Percentiles rank a stretch among this genome's conserved stretches.
Evolutionary conservation across 2,888 invertebrate genomes (phyloP).

Genomic region (Ochropleura plecta): DNA sequence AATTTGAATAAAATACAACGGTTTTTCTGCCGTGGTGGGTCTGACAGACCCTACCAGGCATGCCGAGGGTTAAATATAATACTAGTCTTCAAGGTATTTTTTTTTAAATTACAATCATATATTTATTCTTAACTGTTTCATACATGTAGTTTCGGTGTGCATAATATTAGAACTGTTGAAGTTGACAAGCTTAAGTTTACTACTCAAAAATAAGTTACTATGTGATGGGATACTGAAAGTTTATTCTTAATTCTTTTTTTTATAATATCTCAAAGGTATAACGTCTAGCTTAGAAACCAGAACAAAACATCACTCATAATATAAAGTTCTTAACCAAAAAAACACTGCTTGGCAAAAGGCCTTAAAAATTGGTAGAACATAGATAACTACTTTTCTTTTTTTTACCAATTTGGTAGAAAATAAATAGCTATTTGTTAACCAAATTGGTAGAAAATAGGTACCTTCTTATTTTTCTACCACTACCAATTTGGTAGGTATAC

Average conservation of each 20-base stretch:
- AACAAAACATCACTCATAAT: conserved; percentile 5
- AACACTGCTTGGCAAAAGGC: conserved; percentile 15
- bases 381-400: no score
- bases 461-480: not conserved
- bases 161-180: conserved; percentile 13
- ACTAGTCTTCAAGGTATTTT: conserved; percentile 5
- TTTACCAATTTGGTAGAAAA: not conserved
- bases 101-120: not conserved
- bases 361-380: not conserved
- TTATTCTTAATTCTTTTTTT: not conserved
- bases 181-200: conserved; percentile 39
- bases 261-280: conserved; percentile 30
- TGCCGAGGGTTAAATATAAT: no score
- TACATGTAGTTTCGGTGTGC: conserved; percentile 9
- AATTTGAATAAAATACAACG: no score
- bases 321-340: conserved; percentile 20
- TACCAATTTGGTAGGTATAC: not conserved
- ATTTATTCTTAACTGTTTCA: not conserved
- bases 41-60: no score
- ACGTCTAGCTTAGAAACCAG: conserved; percentile 5
- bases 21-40: no score
- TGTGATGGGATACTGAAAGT: conserved; percentile 20
- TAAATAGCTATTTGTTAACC: no score
- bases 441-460: not conserved
- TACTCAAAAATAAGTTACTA: conserved; percentile 62